These are phyloP conservation scores for Plebejus anna DNA, from an alignment of 2,888 invertebrate genomes.

Conservation along the genomic window DNA sequence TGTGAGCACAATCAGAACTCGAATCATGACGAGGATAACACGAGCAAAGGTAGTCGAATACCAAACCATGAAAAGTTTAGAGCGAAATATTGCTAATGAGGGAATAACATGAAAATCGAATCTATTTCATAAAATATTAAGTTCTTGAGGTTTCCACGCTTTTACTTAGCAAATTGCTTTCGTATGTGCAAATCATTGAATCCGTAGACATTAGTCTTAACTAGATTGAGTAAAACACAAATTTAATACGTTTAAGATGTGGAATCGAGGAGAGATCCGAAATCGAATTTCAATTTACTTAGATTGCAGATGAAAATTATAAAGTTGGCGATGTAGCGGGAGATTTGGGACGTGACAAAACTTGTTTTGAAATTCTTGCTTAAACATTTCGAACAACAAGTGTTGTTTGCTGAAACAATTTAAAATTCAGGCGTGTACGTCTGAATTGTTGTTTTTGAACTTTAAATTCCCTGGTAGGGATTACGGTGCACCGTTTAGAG, in stretches of 20 bases:
- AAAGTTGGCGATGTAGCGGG: constrained; percentile 22
- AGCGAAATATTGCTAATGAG: neutral
- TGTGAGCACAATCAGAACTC: constrained; percentile 10
- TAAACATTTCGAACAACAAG: constrained; percentile 29
- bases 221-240: constrained; percentile 24
- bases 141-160: neutral
- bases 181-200: constrained; percentile 25
- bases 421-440: constrained; percentile 29
- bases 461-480: constrained; percentile 29
- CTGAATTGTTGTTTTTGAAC: constrained; percentile 28
- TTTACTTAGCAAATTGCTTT: constrained; percentile 20
- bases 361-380: constrained; percentile 29
- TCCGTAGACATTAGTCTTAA: constrained; percentile 12
- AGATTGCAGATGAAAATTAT: constrained; percentile 28
- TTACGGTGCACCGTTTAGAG: constrained; percentile 19
- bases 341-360: constrained; percentile 29
- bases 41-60: neutral
- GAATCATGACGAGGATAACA: neutral
- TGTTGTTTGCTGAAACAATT: constrained; percentile 28
- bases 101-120: neutral
- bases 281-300: constrained; percentile 29
- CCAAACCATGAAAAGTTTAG: neutral
- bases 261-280: constrained; percentile 13
- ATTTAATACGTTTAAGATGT: constrained; percentile 24
- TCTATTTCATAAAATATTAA: neutral